A percentile compares a stretch with the other conserved stretches of the same genome.
These are phyloP conservation scores for Lepus americanus DNA, from an alignment of 2,113 vertebrate genomes.

Conservation along the genomic window DNA sequence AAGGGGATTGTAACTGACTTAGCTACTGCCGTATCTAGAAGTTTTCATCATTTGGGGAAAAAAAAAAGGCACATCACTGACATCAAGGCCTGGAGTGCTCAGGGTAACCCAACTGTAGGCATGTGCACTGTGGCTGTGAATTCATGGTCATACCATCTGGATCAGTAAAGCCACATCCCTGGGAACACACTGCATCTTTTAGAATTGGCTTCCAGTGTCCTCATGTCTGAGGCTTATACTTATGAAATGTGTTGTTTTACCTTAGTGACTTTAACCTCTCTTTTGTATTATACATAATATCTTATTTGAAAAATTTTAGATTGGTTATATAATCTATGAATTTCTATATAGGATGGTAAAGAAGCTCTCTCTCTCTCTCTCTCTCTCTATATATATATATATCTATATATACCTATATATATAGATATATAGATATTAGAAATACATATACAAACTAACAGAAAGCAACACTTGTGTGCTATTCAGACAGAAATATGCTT, in stretches of 20 bases:
- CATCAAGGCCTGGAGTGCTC: not conserved
- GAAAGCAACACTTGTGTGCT: constrained; percentile 3
- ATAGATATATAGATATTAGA: not conserved
- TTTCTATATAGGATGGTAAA: constrained; percentile 26
- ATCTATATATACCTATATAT: not conserved
- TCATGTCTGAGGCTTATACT: not conserved
- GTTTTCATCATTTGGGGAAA: not conserved
- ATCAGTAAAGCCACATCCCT: not conserved
- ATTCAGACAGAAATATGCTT: constrained; percentile 60
- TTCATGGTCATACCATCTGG: not conserved
- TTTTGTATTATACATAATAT: not conserved
- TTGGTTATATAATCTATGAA: constrained; percentile 3
- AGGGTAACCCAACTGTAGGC: not conserved
- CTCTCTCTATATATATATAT: not conserved
- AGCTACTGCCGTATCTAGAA: constrained; percentile 40
- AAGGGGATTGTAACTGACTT: constrained; percentile 42
- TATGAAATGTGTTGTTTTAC: constrained; percentile 28
- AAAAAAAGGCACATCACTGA: not conserved
- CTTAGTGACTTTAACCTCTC: constrained; percentile 26
- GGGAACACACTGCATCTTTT: not conserved
- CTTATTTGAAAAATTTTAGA: constrained; percentile 17
- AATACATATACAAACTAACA: not conserved
- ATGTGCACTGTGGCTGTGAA: not conserved
- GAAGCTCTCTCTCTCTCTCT: not conserved
- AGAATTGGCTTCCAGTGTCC: not conserved